These are phyloP conservation scores for Coregonus clupeaformis DNA, from an alignment of 2,113 vertebrate genomes.

Conservation along the genomic window DNA sequence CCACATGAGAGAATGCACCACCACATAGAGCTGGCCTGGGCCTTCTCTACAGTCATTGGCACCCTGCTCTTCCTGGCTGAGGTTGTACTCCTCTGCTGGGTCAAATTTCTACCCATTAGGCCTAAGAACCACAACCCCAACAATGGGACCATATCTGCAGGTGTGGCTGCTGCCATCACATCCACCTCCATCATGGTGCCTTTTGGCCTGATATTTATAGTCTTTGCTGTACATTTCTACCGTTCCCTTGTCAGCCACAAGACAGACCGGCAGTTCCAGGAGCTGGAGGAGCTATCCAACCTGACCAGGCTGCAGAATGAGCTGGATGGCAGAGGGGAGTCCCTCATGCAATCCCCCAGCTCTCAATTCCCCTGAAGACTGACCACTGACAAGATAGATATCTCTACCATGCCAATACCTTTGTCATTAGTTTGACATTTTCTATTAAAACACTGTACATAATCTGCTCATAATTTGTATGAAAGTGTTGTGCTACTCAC, in stretches of 20 bases:
- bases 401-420: not conserved
- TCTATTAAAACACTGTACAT: not conserved
- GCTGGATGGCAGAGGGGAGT: slow-evolving; percentile 88
- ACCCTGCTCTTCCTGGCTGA: slow-evolving; percentile 95
- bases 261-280: slow-evolving; percentile 93
- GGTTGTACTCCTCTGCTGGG: slow-evolving; percentile 96
- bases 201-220: slow-evolving; percentile 89
- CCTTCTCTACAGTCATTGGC: slow-evolving; percentile 96
- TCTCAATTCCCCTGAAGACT: slow-evolving; percentile 1
- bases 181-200: slow-evolving; percentile 96
- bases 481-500: not conserved
- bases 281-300: slow-evolving; percentile 88
- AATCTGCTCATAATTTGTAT: not conserved
- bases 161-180: slow-evolving; percentile 88
- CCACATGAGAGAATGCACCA: slow-evolving; percentile 97
- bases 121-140: not conserved
- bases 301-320: slow-evolving; percentile 94
- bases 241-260: slow-evolving; percentile 96
- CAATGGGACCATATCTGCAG: slow-evolving; percentile 77
- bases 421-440: not conserved
- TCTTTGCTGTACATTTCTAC: slow-evolving; percentile 97
- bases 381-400: not conserved
- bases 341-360: not conserved
- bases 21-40: slow-evolving; percentile 97
- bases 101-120: slow-evolving; percentile 93